Evolutionary conservation across 30 jellyfish, hydroid and myxozoan species (phyloP).

Genomic region (Rhopilema esculentum): DNA sequence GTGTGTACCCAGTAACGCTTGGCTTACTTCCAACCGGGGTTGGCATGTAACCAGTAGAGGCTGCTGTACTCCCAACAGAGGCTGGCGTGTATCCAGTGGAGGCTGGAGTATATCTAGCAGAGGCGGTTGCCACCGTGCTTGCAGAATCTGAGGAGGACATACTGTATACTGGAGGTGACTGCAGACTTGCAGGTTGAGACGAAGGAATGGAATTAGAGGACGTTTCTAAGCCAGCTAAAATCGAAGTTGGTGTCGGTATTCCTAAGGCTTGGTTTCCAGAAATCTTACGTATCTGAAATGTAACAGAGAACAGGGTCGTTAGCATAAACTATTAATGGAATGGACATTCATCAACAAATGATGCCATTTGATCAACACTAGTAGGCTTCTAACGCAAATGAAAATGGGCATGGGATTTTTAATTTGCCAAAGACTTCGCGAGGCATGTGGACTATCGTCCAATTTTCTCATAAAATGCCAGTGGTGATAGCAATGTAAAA

Average conservation of each 20-base stretch:
- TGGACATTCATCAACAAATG: no score
- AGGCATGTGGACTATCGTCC: no score
- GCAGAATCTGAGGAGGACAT: not conserved
- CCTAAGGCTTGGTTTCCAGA: conserved; percentile 42
- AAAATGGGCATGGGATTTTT: no score
- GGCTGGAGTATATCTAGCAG: not conserved
- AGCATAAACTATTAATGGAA: no score
- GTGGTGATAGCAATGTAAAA: no score
- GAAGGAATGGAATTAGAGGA: not conserved
- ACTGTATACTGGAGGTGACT: not conserved
- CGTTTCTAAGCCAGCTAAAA: conserved; percentile 1
- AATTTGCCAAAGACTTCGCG: no score
- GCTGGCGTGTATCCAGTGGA: not conserved
- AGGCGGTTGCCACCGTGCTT: not conserved
- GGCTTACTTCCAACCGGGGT: not conserved
- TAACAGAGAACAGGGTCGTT: no score
- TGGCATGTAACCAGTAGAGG: not conserved
- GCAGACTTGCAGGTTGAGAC: not conserved
- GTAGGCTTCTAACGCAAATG: no score
- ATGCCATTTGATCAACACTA: no score
- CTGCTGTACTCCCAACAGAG: not conserved
- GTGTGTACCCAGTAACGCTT: not conserved
- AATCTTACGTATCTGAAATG: conserved; percentile 38
- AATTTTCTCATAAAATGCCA: no score
- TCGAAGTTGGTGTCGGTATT: conserved; percentile 13